phyloP scores from a whole-genome alignment of 2,797 vertebrate species.

The Tokudaia muenninki region DNA sequence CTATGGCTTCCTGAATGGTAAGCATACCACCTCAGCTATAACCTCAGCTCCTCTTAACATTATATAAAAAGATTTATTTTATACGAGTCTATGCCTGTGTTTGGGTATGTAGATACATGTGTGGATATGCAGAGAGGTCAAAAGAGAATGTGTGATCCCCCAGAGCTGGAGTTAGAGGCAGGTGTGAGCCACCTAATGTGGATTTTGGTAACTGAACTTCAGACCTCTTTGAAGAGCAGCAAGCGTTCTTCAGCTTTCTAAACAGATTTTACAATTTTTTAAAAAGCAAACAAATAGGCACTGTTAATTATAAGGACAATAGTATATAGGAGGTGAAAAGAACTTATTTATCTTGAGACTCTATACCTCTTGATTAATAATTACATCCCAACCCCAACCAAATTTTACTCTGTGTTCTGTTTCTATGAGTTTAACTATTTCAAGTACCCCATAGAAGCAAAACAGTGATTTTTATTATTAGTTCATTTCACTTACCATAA shows the following conservation, averaged over 20 bases:
- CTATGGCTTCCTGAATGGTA: neutral
- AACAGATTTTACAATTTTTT: neutral
- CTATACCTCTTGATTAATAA: neutral
- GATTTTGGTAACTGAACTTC: neutral
- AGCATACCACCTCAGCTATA: neutral
- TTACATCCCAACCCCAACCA: neutral
- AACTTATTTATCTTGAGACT: neutral
- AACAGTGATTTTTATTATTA: neutral
- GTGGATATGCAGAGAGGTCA: neutral
- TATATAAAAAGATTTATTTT: neutral
- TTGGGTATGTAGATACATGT: neutral
- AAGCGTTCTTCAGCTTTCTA: neutral
- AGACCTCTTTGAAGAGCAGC: neutral
- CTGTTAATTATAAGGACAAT: neutral
- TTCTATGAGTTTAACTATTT: neutral
- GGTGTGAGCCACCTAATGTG: neutral
- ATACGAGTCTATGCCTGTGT: neutral
- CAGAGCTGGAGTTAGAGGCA: neutral
- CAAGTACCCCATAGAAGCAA: neutral
- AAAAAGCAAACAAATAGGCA: neutral
- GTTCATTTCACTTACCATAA: neutral
- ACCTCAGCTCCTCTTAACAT: neutral
- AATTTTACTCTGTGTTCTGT: neutral
- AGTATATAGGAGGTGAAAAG: neutral
- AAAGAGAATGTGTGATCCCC: neutral